Evolutionary conservation across 1,140 invertebrate species (phyloP), one percentile per base, ranked within the genome.

Genomic region (Diachasma alloeum): DNA sequence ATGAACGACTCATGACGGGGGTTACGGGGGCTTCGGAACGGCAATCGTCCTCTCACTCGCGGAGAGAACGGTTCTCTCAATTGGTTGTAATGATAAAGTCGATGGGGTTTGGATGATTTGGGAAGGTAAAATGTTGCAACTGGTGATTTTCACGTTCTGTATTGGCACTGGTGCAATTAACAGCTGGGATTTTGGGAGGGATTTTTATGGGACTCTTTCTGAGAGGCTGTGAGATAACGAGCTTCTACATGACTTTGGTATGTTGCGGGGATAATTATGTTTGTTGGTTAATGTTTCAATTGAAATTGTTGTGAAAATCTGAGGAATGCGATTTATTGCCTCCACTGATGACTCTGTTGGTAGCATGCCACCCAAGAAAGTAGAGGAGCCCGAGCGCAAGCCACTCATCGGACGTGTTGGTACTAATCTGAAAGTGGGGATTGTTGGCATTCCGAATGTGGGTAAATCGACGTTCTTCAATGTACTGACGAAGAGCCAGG

Each of bases 401-500:
- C 95, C 96, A 37, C 90, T 99, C n/a, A 96, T 99, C 88, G 99
- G 99, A 15, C 93, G 99, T 81, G 94, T 99, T 66, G 98, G 98
- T 39, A 99, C 98, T 46, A 99, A 98, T 92, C 91, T 99, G 83
- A 98, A 98, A 90, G 95, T 98, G 78, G 97, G 97, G 63, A 98
- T 99, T 81, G 97, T 99, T 80, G 98, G 97, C 24, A 92, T 99
- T 46, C 96, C 96, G 6, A 99, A 99, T 92, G 98, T 99, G 80
- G 98, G 98, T 74, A 99, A 99, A 91, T 99, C 97, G 5, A 99
- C 99, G 53, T 99, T 99, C 90, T 99, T 99, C 92, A 99, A 99
- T 91, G 97, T 99, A 0, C 89, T 99, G 39, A 99, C 98, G 17
- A 97, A 99, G 88, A 98, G 97, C 87, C 94, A 96, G 84, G 98